phyloP scores from a whole-genome alignment of 2,797 vertebrate genomes.

The Rhinichthys osculus region DNA sequence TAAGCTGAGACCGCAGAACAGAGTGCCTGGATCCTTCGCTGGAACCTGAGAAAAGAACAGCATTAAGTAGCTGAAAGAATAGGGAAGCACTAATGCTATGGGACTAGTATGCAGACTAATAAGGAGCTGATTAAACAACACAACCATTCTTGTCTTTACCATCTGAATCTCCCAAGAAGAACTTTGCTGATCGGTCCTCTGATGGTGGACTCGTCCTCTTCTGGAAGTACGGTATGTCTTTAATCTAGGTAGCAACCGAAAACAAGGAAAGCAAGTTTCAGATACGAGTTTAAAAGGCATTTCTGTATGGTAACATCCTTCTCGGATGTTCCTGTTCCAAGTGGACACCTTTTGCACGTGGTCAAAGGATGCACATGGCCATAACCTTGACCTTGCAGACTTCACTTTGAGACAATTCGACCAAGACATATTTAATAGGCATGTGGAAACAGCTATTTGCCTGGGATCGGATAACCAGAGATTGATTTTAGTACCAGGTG shows the following conservation, averaged over 20 bases:
- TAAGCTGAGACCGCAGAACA: slow-evolving; percentile 92
- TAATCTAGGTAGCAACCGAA: slow-evolving; percentile 76
- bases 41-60: slow-evolving; percentile 62
- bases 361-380: no score
- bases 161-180: slow-evolving; percentile 87
- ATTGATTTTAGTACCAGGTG: not conserved
- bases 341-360: not conserved
- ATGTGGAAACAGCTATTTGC: not conserved
- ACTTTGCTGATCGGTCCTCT: slow-evolving; percentile 85
- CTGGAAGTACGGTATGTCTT: slow-evolving; percentile 94
- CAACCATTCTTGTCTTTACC: slow-evolving; percentile 74
- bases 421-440: not conserved
- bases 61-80: not conserved
- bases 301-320: not conserved
- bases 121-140: slow-evolving; percentile 49
- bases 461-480: not conserved
- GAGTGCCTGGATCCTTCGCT: slow-evolving; percentile 84
- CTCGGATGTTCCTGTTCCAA: not conserved
- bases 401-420: not conserved
- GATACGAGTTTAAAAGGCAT: not conserved
- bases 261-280: not conserved
- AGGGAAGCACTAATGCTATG: not conserved
- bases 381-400: not conserved
- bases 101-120: not conserved
- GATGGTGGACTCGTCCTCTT: slow-evolving; percentile 88